Evolutionary conservation across 1,140 invertebrate species (phyloP), one percentile per base, ranked within the genome.

Genomic region (Tetragonula clypearis): DNA sequence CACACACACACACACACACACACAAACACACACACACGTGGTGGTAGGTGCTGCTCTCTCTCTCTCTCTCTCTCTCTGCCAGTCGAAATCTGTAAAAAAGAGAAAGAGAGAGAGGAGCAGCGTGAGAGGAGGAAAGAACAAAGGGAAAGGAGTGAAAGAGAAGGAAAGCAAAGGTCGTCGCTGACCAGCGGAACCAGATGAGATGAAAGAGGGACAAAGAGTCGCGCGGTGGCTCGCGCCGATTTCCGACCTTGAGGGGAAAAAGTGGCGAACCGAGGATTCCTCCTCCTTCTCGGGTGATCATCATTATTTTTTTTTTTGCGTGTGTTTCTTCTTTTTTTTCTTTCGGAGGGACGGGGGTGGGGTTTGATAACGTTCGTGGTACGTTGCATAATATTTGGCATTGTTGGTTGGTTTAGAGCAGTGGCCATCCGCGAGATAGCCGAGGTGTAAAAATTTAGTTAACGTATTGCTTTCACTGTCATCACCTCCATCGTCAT

Each of bases 161-260:
- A 73, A 69, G 84, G 69, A 58, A 82, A 78, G 78, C 66, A 69
- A 68, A 80, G 86, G 65, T 76, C 72, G 62, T 55, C 19, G 35
- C 6, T 55, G 79, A 69, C 55, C 68, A 55, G 55, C 30, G 41
- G 26, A 58, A 55, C 12, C 15, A 21, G 14, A 5, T 6, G 35
- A 12, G 58, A 56, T 11, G n/a, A 23, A 30, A 23, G 15, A 15
- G 11, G n/a, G 26, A 55, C 26, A 73, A 65, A 60, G 80, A 60
- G n/a, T 49, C 2, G 35, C 35, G 49, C 2, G 49, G 72, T 69
- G 68, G 21, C 21, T 71, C 41, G 69, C 41, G 41, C 23, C 80
- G 80, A 87, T 83, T 87, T 84, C 19, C 86, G 76, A 87, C 82
- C 86, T 87, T 87, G 86, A 65, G 78, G 82, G 82, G 87, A 87